A percentile compares a stretch with the other conserved stretches of the same genome.
Evolutionary conservation across 2,888 invertebrate genomes (phyloP).

Genomic region (Oeneis ivallda): DNA sequence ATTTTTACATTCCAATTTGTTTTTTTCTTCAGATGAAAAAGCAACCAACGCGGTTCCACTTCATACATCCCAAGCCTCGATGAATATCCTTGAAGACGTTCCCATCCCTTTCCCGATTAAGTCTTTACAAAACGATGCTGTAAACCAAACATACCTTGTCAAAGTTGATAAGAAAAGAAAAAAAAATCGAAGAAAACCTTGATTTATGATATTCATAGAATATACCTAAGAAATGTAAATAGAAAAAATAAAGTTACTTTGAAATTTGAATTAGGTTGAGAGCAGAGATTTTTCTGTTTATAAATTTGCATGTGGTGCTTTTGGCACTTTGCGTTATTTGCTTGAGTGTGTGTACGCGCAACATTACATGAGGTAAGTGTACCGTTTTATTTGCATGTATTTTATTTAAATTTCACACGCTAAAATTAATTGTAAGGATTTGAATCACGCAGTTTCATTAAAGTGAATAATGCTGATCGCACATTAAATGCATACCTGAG

Average conservation of each 20-base stretch:
- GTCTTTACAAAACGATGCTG: constrained; percentile 38
- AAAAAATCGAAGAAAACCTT: constrained; percentile 21
- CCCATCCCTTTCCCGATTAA: constrained; percentile 41
- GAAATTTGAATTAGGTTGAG: constrained; percentile 50
- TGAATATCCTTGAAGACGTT: constrained; percentile 59
- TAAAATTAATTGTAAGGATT: constrained; percentile 12
- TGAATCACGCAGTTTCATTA: constrained; percentile 1
- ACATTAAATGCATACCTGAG: not conserved
- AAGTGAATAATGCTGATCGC: not conserved
- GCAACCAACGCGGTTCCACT: constrained; percentile 55
- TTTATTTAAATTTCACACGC: constrained; percentile 29
- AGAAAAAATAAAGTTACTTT: constrained; percentile 45
- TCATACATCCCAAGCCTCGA: constrained; percentile 62
- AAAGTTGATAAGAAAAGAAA: constrained; percentile 47
- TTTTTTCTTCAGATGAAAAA: constrained; percentile 56
- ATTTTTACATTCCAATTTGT: constrained; percentile 11
- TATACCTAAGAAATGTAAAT: constrained; percentile 44
- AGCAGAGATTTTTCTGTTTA: constrained; percentile 70
- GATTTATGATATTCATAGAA: constrained; percentile 19
- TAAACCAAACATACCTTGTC: constrained; percentile 55
- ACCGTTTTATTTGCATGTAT: constrained; percentile 40
- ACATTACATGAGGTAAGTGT: constrained; percentile 40
- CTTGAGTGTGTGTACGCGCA: constrained; percentile 51
- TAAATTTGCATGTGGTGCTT: constrained; percentile 56
- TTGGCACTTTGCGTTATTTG: constrained; percentile 44